These are phyloP conservation scores for Mamestra configurata DNA, from an alignment of 1,140 invertebrate genomes.

Conservation along the genomic window DNA sequence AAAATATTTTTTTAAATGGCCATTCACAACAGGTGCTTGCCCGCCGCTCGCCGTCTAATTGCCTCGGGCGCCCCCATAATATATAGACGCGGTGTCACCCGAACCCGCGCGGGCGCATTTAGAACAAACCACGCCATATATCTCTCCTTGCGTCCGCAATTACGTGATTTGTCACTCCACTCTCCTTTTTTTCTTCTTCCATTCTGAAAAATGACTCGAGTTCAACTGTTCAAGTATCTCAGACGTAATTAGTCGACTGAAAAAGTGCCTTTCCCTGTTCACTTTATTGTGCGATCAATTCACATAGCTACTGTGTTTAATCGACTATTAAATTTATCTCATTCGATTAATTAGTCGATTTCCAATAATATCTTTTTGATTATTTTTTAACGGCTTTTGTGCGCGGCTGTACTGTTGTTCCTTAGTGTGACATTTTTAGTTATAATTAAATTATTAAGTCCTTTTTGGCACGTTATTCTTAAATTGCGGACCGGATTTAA, in stretches of 20 bases:
- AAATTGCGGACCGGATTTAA: neutral
- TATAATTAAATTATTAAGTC: neutral
- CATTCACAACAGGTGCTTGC: slow-evolving; percentile 53
- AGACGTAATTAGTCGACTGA: slow-evolving; percentile 82
- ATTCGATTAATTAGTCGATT: slow-evolving; percentile 49
- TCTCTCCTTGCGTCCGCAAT: slow-evolving; percentile 83
- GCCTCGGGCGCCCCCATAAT: slow-evolving; percentile 65
- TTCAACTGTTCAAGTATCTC: slow-evolving; percentile 74
- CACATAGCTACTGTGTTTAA: slow-evolving; percentile 63
- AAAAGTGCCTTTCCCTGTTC: slow-evolving; percentile 79
- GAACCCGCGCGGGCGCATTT: slow-evolving; percentile 75
- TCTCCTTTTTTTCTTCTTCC: slow-evolving; percentile 70
- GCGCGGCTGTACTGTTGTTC: slow-evolving; percentile 1
- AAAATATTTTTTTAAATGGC: slow-evolving; percentile 42
- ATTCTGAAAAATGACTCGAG: slow-evolving; percentile 78
- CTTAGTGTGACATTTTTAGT: neutral
- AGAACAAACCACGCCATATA: slow-evolving; percentile 83
- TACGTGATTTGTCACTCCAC: slow-evolving; percentile 86
- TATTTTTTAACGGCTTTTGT: slow-evolving; percentile 20
- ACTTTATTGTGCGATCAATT: slow-evolving; percentile 65
- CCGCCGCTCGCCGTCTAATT: slow-evolving; percentile 53
- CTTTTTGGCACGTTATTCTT: neutral
- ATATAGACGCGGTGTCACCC: slow-evolving; percentile 63
- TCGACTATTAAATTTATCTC: slow-evolving; percentile 52
- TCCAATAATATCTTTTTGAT: slow-evolving; percentile 31